Evolutionary conservation across 2,113 vertebrate genomes (phyloP).

Genomic region (Nicator chloris): DNA sequence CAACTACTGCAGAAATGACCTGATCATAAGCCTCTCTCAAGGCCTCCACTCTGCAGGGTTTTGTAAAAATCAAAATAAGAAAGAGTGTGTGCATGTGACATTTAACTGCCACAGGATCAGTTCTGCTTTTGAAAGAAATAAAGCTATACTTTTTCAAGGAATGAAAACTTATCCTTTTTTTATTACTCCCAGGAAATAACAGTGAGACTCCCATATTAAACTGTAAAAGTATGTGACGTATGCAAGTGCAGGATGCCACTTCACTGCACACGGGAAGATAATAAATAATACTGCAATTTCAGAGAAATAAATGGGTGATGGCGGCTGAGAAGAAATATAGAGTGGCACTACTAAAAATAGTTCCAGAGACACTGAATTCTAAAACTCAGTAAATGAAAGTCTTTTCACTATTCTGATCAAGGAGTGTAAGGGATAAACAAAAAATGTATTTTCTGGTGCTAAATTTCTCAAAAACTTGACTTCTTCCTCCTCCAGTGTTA

Average conservation of each 20-base stretch:
- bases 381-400: slow-evolving; percentile 46
- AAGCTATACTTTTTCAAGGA: background rate
- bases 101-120: background rate
- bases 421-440: background rate
- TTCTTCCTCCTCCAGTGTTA: background rate
- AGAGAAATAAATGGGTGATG: slow-evolving; percentile 44
- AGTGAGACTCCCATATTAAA: background rate
- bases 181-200: slow-evolving; percentile 8
- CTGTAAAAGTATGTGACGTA: background rate
- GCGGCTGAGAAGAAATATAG: background rate
- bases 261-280: background rate
- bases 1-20: background rate
- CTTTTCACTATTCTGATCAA: slow-evolving; percentile 8
- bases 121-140: background rate
- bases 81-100: background rate
- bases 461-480: background rate
- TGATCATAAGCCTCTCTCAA: background rate
- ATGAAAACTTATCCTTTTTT: background rate
- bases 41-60: background rate
- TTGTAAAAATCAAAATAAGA: background rate
- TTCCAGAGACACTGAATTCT: slow-evolving; percentile 27
- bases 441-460: background rate
- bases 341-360: slow-evolving; percentile 55
- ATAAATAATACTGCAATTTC: slow-evolving; percentile 58
- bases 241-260: background rate